Evolutionary conservation across 2,888 invertebrate genomes (phyloP), one percentile per base, ranked within the genome.

Genomic region (Dasysyrphus tricinctus): DNA sequence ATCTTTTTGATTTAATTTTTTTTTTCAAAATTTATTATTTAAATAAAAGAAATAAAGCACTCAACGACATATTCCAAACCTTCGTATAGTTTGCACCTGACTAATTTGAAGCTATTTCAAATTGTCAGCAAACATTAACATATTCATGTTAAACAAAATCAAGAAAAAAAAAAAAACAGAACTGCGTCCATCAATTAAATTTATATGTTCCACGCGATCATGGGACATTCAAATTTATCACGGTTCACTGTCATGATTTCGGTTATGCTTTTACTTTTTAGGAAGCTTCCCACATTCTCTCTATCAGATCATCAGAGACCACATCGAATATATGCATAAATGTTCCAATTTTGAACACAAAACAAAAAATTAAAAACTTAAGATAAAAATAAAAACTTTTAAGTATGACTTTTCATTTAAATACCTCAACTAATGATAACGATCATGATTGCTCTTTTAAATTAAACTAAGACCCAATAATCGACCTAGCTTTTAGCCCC

Each of bases 191-290:
- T 80, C 77, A 74, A 57, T 49, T 61, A 59, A 85, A 85, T 85
- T 85, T 85, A 80, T 85, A n/a, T 74, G 34, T 67, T 72, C 84
- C 80, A 84, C 84, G 84, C 84, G 84, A 80, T 29, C 67, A 37
- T 44, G 29, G 49, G 84, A 84, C 84, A 29, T 19, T 5, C 44
- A 75, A 84, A 84, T 84, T 80, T 80, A 84, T 84, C 51, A 65
- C 72, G 16, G 51, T 32, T 16, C n/a, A 16, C 54, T 61, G 49
- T 32, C 61, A 56, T 59, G 19, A 12, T 51, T 47, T 8, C 9
- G 16, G 47, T n/a, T 42, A 12, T 14, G n/a, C n/a, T 34, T 37
- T 12, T 75, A 72, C 75, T 76, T 57, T 44, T n/a, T 5, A 80
- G 49, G 19, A 79, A 54, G 24, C 79, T 61, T 47, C 67, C 16